A percentile compares a stretch with the other conserved stretches of the same genome.
phyloP scores from a whole-genome alignment of 1,140 invertebrate genomes.

The Formica selysi region DNA sequence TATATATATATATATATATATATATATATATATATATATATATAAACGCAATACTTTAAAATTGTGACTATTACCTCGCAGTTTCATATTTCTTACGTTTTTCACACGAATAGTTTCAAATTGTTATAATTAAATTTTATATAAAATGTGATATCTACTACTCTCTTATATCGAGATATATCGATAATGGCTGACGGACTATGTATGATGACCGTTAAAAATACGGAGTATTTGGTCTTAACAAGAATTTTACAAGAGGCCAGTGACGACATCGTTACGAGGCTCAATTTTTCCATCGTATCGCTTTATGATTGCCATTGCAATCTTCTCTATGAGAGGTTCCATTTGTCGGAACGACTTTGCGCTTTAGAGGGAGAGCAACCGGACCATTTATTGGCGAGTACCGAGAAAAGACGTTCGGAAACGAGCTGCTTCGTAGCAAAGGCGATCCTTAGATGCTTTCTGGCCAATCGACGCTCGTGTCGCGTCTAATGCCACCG shows the following conservation, averaged over 20 bases:
- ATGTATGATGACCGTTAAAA: not conserved
- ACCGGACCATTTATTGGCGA: constrained; percentile 60
- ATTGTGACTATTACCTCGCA: not conserved
- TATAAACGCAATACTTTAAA: not conserved
- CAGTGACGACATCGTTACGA: constrained; percentile 35
- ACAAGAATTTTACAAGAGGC: constrained; percentile 54
- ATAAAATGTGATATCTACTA: not conserved
- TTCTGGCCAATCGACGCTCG: constrained; percentile 42
- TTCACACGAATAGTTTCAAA: not conserved
- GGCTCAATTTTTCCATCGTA: constrained; percentile 68
- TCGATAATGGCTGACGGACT: not conserved
- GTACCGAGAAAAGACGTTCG: constrained; percentile 53
- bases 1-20: too few species aligned
- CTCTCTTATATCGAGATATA: not conserved
- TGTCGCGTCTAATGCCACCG: constrained; percentile 56
- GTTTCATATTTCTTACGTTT: not conserved
- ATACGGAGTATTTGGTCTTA: constrained; percentile 28
- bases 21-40: too few species aligned
- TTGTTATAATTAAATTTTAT: not conserved
- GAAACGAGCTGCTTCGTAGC: constrained; percentile 54
- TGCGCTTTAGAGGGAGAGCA: constrained; percentile 60
- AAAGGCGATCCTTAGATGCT: constrained; percentile 66
- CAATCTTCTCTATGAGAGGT: constrained; percentile 78
- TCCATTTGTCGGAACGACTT: constrained; percentile 79
- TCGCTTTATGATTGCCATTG: constrained; percentile 76